Conservation (phyloP, 2,113 vertebrate species). For the pig (Sus scrofa) region DNA sequence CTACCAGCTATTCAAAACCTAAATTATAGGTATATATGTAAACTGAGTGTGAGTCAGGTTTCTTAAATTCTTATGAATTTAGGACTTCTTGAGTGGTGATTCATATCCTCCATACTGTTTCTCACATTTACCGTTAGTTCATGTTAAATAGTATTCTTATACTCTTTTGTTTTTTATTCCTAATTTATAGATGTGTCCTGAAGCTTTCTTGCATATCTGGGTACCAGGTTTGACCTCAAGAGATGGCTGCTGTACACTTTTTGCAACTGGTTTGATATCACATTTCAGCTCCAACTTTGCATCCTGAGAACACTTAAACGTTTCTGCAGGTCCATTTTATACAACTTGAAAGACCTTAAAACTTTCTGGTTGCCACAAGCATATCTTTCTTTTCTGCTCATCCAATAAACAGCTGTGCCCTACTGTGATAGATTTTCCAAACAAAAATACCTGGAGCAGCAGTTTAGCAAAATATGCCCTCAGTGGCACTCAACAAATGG, state of each 20-base stretch:
- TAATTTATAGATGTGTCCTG: constrained; percentile 93
- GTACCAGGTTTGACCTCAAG: constrained; percentile 89
- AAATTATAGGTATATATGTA: constrained; percentile 6
- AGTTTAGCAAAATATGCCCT: constrained; percentile 82
- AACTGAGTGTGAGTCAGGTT: constrained; percentile 23
- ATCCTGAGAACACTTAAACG: constrained; percentile 86
- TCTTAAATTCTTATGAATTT: constrained; percentile 51
- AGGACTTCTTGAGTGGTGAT: constrained; percentile 1
- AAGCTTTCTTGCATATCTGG: constrained; percentile 86
- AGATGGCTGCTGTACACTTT: constrained; percentile 90
- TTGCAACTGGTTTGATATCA: constrained; percentile 90
- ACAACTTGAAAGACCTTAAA: constrained; percentile 83
- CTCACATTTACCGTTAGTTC: neutral
- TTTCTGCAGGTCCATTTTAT: constrained; percentile 85
- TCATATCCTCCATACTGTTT: neutral
- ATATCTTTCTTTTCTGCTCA: constrained; percentile 72
- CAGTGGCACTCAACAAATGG: constrained; percentile 79
- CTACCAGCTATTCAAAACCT: constrained; percentile 11
- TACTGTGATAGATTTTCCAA: neutral
- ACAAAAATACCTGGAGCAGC: neutral
- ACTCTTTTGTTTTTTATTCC: constrained; percentile 19
- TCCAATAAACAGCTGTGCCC: neutral
- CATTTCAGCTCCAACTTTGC: constrained; percentile 90
- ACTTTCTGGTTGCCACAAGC: constrained; percentile 83
- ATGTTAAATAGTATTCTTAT: constrained; percentile 37